These are phyloP conservation scores for Lithobates sylvaticus DNA, from an alignment of 2,797 vertebrate genomes.

Conservation along the genomic window DNA sequence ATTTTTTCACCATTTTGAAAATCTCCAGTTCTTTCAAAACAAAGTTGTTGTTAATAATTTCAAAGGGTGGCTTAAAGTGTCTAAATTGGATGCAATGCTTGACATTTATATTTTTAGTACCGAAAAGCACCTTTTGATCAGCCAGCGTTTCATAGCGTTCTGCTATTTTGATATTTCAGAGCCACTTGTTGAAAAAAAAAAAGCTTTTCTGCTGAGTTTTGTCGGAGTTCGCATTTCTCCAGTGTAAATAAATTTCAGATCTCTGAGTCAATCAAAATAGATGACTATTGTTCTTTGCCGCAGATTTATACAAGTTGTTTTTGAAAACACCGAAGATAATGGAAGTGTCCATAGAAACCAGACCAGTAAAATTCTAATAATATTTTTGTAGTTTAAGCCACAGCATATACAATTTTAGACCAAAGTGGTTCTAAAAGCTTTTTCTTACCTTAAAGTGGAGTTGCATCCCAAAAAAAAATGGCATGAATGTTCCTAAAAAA, in stretches of 20 bases:
- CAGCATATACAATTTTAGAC: not conserved
- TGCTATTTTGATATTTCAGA: not conserved
- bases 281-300: not conserved
- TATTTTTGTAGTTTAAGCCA: not conserved
- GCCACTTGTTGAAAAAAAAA: slow-evolving; percentile 12
- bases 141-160: not conserved
- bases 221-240: not conserved
- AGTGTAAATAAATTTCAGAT: not conserved
- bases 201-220: not conserved
- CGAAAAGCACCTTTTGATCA: slow-evolving; percentile 32
- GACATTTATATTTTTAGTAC: slow-evolving; percentile 44
- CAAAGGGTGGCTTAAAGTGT: slow-evolving; percentile 22
- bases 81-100: slow-evolving; percentile 3
- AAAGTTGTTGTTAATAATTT: slow-evolving; percentile 7
- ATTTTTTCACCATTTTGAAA: not conserved
- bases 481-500: no score
- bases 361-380: no score
- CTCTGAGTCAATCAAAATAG: not conserved
- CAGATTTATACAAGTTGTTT: not conserved
- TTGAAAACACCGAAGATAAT: not conserved
- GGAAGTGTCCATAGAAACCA: not conserved
- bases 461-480: no score
- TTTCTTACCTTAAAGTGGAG: no score
- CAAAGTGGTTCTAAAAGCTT: no score
- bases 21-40: slow-evolving; percentile 15